A percentile compares a stretch with the other conserved stretches of the same genome.
These are phyloP conservation scores for Parambassis ranga DNA, from an alignment of 2,797 vertebrate species.

Conservation along the genomic window DNA sequence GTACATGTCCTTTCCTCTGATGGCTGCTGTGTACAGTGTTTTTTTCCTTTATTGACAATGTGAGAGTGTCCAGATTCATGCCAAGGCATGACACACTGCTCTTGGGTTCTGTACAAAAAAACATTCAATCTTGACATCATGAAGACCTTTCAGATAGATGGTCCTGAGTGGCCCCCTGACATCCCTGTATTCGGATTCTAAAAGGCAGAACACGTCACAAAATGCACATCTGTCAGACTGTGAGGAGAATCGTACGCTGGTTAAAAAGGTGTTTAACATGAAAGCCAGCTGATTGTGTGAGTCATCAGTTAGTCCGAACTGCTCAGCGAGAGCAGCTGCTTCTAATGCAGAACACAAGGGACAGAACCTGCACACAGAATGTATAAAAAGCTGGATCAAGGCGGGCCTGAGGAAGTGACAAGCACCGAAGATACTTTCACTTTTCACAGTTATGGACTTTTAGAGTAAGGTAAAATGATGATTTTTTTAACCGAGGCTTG, in stretches of 20 bases:
- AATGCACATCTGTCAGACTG: slow-evolving; percentile 9
- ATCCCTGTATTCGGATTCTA: no score
- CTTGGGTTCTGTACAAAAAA: background rate
- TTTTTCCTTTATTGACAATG: background rate
- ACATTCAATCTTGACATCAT: background rate
- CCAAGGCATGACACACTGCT: background rate
- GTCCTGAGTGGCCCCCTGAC: no score
- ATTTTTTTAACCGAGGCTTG: no score
- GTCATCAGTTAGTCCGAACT: slow-evolving; percentile 16
- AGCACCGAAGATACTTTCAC: background rate
- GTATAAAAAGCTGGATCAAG: background rate
- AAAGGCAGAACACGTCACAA: no score
- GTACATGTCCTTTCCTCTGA: background rate
- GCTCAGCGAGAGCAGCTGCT: slow-evolving; percentile 21
- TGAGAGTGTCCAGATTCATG: background rate
- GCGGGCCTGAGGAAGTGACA: background rate
- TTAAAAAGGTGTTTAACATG: slow-evolving; percentile 32
- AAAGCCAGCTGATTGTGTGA: slow-evolving; percentile 18
- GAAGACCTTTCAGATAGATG: slow-evolving; percentile 10
- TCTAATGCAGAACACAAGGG: slow-evolving; percentile 1
- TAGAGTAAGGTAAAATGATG: no score
- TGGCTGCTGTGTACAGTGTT: background rate
- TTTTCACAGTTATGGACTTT: no score
- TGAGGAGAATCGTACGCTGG: slow-evolving; percentile 21
- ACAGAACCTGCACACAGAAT: background rate